These are phyloP conservation scores for Vultur gryphus DNA, from an alignment of 2,797 vertebrate species.

Conservation along the genomic window DNA sequence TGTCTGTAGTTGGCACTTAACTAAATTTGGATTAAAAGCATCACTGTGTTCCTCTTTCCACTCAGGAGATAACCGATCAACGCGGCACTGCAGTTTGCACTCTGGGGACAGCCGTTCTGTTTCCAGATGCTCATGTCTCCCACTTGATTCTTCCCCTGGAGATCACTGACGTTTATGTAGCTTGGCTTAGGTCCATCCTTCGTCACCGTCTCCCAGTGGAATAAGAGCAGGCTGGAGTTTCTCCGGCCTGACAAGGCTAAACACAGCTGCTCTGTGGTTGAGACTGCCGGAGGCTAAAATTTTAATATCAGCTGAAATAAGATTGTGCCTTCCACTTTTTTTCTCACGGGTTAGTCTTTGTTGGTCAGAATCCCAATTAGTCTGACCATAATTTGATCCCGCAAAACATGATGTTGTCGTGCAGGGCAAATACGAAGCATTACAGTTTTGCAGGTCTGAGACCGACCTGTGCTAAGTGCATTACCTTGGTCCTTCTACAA, in stretches of 20 bases:
- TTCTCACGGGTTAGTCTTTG: neutral
- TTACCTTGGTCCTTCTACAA: neutral
- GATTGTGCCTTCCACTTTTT: neutral
- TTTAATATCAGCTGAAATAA: neutral
- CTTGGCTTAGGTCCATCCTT: neutral
- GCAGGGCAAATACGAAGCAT: neutral
- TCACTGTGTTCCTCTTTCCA: neutral
- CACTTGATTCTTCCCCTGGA: neutral
- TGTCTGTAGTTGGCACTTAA: neutral
- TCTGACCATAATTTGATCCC: neutral
- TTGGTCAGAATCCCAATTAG: conserved; percentile 9
- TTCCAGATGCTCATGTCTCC: neutral
- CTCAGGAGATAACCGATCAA: rapidly evolving
- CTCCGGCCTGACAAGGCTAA: neutral
- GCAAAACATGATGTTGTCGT: neutral
- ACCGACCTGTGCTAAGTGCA: rapidly evolving
- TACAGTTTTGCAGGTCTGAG: neutral
- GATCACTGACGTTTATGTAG: neutral
- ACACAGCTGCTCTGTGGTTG: conserved; percentile 36
- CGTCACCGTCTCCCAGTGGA: neutral
- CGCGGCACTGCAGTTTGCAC: rapidly evolving
- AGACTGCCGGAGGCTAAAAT: conserved; percentile 24
- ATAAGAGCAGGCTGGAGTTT: neutral
- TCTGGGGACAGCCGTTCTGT: neutral
- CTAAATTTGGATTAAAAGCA: neutral